Evolutionary conservation across 1,140 invertebrate genomes (phyloP).

Genomic region (Lepidurus packardi): DNA sequence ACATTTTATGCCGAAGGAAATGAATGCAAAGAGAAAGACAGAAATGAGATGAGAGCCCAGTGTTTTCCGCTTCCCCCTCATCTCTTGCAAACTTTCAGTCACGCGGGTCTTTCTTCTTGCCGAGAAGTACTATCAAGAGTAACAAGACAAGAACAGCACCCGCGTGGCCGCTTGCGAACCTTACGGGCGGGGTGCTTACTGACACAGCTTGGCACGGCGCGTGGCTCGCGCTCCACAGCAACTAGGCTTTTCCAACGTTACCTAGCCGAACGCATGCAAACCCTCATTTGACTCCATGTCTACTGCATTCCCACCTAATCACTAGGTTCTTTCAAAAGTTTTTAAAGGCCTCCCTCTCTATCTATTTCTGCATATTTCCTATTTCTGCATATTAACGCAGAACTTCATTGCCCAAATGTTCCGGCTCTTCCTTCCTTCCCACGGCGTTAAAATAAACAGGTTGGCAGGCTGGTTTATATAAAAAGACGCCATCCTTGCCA

Average conservation of each 20-base stretch:
- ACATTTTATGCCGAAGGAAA: neutral
- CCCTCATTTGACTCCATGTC: too few species aligned
- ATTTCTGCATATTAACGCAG: neutral
- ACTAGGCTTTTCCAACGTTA: too few species aligned
- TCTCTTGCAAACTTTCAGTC: neutral
- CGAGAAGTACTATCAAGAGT: neutral
- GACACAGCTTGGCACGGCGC: neutral
- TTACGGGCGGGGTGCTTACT: neutral
- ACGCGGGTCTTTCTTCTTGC: neutral
- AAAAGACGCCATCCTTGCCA: constrained; percentile 1
- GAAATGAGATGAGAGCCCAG: neutral
- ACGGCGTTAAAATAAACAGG: neutral
- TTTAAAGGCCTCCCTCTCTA: neutral
- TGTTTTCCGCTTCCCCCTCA: neutral
- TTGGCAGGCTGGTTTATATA: neutral
- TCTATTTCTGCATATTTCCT: neutral
- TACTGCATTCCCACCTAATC: too few species aligned
- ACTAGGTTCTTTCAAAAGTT: too few species aligned
- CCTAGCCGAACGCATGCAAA: too few species aligned
- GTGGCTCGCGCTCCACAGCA: neutral
- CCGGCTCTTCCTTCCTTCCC: neutral
- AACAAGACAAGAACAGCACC: neutral
- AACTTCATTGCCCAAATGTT: neutral
- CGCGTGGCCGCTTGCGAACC: neutral
- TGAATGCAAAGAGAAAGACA: neutral